These are phyloP conservation scores for Montipora sp. DNA, from an alignment of 64 coral and sea anemone species.

Conservation along the genomic window DNA sequence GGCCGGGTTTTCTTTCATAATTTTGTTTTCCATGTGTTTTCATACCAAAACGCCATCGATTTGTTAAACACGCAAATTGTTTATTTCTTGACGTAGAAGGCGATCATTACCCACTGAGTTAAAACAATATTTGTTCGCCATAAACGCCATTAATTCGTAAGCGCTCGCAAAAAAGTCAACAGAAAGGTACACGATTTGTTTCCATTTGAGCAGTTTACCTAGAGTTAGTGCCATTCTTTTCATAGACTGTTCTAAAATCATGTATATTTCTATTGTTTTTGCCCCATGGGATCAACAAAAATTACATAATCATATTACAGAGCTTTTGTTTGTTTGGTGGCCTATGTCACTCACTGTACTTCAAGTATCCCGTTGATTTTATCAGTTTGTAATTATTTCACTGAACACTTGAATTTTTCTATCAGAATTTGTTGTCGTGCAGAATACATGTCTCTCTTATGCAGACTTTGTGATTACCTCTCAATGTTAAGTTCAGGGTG, in stretches of 20 bases:
- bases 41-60: conserved; percentile 14
- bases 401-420: background rate
- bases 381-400: background rate
- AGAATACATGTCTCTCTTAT: background rate
- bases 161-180: background rate
- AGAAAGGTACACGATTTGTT: background rate
- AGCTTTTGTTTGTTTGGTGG: conserved; percentile 1
- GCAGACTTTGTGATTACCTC: too few species aligned
- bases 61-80: conserved; percentile 37
- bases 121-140: background rate
- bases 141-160: background rate
- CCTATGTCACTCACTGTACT: conserved; percentile 1
- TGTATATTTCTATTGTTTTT: conserved; percentile 28
- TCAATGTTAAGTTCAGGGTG: too few species aligned
- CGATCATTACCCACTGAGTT: conserved; percentile 6
- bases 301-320: conserved; percentile 40
- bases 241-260: background rate
- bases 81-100: conserved; percentile 26
- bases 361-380: background rate
- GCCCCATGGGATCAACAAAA: background rate
- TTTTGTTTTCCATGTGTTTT: background rate
- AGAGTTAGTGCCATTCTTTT: background rate
- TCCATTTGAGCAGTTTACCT: background rate
- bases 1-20: background rate
- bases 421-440: background rate